Base-by-base conservation (phyloP, 2,113 vertebrate genomes). In the Rhinolophus sinicus region DNA sequence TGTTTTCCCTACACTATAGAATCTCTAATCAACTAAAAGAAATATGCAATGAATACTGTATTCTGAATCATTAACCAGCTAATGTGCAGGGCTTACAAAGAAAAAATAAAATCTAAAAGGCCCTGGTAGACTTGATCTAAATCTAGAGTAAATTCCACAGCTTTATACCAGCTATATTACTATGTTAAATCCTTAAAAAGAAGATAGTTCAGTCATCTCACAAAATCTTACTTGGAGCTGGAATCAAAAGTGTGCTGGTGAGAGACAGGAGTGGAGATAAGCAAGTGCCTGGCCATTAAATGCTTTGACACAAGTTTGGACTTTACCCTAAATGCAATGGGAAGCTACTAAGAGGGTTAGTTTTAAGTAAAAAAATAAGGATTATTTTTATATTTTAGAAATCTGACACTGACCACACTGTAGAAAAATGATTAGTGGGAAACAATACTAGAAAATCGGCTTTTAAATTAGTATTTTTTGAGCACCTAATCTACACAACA, bases 381-480 rank as follows among this genome's bases (percentile, higher is more conserved):
- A 92, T 44, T 87, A 30, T 75, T 92, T 69, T 83, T 92, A 65
- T 33, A 94, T 60, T 84, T 96, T 90, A 87, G 35, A 84, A 96
- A 83, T 82, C 22, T 89, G 65, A 93, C 4, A 83, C 10, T 72
- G 35, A 92, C 8, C 47, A 81, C 26, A 93, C 5, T 72, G 19
- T 8, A 50, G 30, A 92, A 76, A 90, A 92, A 89, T 84, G 50
- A 70, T 26, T 67, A n/a, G 35, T 75, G 16, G 35, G 44, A 88
- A 88, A 64, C 10, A 92, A 88, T 73, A 89, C 16, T 78, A 64
- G 8, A 35, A 93, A 67, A 65, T 18, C 7, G 7, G 10, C 21
- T 65, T 96, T 95, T 88, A 62, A 94, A 81, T 76, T 33, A 96
- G 6, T 82, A 92, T 73, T 84, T 60, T 80, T 8, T 50, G 26